phyloP scores from a whole-genome alignment of 2,113 vertebrate species.

The Sula dactylatra region DNA sequence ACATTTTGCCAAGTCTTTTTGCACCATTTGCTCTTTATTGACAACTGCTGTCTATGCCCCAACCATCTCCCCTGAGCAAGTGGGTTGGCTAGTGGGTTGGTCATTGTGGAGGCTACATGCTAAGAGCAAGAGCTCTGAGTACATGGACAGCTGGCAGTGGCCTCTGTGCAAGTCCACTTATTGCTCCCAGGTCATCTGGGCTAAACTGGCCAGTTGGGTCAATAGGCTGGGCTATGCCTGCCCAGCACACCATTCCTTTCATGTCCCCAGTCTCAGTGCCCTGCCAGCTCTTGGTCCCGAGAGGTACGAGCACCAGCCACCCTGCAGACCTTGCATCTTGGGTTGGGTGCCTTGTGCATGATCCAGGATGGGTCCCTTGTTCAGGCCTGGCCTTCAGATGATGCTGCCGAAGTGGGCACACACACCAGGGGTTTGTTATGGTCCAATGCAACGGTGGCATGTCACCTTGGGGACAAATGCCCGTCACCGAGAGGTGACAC shows the following conservation, averaged over 20 bases:
- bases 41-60: not conserved
- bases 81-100: not conserved
- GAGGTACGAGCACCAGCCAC: not conserved
- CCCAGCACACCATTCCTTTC: rapidly evolving
- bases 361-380: not conserved
- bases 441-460: rapidly evolving
- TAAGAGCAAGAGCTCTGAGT: not conserved
- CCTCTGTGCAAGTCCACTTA: not conserved
- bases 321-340: rapidly evolving
- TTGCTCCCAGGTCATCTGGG: not conserved
- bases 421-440: not conserved
- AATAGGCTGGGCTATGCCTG: not conserved
- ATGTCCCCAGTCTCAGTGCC: not conserved
- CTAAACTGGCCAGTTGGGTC: not conserved
- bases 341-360: rapidly evolving
- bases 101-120: not conserved
- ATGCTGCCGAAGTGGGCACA: not conserved
- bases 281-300: not conserved
- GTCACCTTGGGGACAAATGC: rapidly evolving
- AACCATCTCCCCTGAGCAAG: not conserved
- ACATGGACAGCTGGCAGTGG: not conserved
- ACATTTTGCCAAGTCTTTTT: not conserved
- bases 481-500: not conserved
- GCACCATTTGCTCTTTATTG: not conserved
- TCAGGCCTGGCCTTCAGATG: not conserved